phyloP scores from a whole-genome alignment of 1,140 invertebrate genomes.

The Papilio polytes region DNA sequence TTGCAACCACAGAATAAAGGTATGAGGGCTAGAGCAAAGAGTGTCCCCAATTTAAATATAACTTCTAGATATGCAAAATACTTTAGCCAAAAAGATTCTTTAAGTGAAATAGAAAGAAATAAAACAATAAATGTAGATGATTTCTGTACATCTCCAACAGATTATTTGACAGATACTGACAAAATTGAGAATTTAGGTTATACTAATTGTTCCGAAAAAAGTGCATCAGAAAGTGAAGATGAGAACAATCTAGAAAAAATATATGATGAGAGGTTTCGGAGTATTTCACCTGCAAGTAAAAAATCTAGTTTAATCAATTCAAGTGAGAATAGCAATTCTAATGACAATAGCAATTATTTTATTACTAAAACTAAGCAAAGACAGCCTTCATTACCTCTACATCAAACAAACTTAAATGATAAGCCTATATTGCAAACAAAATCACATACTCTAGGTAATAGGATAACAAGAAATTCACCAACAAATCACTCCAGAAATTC shows the following conservation, averaged over 20 bases:
- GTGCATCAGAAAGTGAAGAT: constrained; percentile 54
- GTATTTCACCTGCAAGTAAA: constrained; percentile 54
- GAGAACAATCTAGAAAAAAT: constrained; percentile 76
- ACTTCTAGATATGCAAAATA: constrained; percentile 82
- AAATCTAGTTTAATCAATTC: constrained; percentile 51
- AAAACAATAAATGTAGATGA: constrained; percentile 48
- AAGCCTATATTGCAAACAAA: constrained; percentile 49
- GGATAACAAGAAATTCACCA: constrained; percentile 45
- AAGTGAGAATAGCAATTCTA: constrained; percentile 43
- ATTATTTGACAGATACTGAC: constrained; percentile 48
- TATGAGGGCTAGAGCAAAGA: constrained; percentile 73
- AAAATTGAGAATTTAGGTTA: constrained; percentile 6
- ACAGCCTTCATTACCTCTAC: constrained; percentile 45
- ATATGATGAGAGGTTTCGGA: constrained; percentile 74
- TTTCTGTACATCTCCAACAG: constrained; percentile 45
- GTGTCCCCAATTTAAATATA: constrained; percentile 80
- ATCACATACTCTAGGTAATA: constrained; percentile 50
- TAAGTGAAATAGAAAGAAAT: constrained; percentile 62
- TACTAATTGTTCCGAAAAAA: constrained; percentile 37
- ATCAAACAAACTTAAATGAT: constrained; percentile 42
- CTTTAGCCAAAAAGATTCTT: constrained; percentile 79
- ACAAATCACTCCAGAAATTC: constrained; percentile 42
- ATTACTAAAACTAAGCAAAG: constrained; percentile 55
- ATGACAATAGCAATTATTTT: constrained; percentile 57
- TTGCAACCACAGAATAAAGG: constrained; percentile 49